Evolutionary conservation across 2,797 vertebrate genomes (phyloP), one percentile per base, ranked within the genome.

Genomic region (Mustela erminea): DNA sequence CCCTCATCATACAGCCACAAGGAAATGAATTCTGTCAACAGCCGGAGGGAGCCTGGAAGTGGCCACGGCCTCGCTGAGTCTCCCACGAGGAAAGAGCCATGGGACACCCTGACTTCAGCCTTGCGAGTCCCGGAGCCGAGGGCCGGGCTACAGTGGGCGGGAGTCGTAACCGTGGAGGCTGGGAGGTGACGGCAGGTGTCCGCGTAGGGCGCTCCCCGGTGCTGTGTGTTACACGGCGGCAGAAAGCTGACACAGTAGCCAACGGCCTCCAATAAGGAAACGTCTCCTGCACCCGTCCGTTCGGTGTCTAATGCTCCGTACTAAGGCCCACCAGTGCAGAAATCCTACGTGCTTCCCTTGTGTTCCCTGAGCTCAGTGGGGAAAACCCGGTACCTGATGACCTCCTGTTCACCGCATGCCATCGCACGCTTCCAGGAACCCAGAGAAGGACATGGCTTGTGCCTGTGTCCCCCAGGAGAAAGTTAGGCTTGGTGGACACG

Each of bases 161-260:
- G 49, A 18, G 8, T 75, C 52, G 20, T 13, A n/a, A 27, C 29
- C 20, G 1, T 0, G 0, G 29, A 14, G 15, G 10, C 38, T 14
- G 8, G 0, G 5, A 18, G 52, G 2, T 3, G 38, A 1, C 38
- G 20, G 21, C 0, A 6, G 3, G 4, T 0, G 17, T 0, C 12
- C 18, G 21, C 17, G 3, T 35, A 7, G 18, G 60, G 18, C 21
- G 56, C n/a, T 7, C 9, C 4, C 25, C 14, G 9, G 15, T 4
- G 8, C 3, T 18, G 0, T 25, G 49, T 70, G 17, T 68, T 14
- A 68, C 2, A 1, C 8, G 58, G 62, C 62, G 11, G 1, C 7
- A 23, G 56, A 4, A 54, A 56, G 4, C 14, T 2, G 4, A 3
- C 2, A 43, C 46, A 32, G 0, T 7, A 3, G 20, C 54, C 3